Conservation (phyloP, 2,888 invertebrate species). For the Parasteatoda lunata region DNA sequence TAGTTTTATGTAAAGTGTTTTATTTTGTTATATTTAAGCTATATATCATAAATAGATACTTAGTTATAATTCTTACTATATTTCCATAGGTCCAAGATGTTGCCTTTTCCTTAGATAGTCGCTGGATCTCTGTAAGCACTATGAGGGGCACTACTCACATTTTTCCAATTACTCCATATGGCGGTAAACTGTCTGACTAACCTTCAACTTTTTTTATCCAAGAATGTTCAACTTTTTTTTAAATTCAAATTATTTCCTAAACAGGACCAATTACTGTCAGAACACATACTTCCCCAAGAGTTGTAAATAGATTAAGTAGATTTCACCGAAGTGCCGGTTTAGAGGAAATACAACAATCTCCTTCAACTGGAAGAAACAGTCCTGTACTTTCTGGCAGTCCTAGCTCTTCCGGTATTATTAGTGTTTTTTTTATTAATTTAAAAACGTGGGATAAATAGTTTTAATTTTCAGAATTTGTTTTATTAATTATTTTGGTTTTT, state of each 20-base stretch:
- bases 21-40: neutral
- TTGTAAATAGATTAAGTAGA: conserved; percentile 93
- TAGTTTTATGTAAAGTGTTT: neutral
- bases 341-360: conserved; percentile 75
- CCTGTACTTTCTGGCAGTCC: conserved; percentile 77
- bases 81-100: conserved; percentile 82
- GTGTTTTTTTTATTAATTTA: neutral
- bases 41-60: neutral
- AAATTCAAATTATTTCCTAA: too few species aligned
- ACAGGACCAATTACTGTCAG: conserved; percentile 86
- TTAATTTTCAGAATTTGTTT: neutral
- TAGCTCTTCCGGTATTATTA: conserved; percentile 70
- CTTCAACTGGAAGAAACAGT: conserved; percentile 81
- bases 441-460: neutral
- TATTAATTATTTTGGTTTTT: too few species aligned
- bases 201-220: neutral
- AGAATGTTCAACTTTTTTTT: too few species aligned
- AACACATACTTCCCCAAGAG: conserved; percentile 94
- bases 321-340: conserved; percentile 98
- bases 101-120: conserved; percentile 89
- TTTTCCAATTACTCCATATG: conserved; percentile 97
- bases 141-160: conserved; percentile 97
- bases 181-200: conserved; percentile 77
- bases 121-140: conserved; percentile 97
- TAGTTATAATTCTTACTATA: too few species aligned